Evolutionary conservation across 1,140 invertebrate genomes (phyloP), one percentile per base, ranked within the genome.

Genomic region (Drosophila kohkoa): DNA sequence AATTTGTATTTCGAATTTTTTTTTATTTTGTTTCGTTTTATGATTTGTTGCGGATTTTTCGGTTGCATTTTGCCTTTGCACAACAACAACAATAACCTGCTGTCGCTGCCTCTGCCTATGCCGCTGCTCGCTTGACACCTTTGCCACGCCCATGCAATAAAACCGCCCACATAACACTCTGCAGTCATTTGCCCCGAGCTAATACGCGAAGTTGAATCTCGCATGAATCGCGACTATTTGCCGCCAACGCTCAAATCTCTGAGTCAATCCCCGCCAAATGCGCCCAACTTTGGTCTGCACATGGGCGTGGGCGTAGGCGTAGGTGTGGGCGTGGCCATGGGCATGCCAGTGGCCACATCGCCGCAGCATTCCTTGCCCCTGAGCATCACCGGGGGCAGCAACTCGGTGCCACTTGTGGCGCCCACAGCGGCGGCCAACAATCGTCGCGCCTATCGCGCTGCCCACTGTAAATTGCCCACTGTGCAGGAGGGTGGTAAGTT

Each of bases 171-270:
- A 25, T 43, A n/a, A 49, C 49, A 13, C 43, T 41, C 49, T 11
- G 35, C 52, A 88, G 97, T 97, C 89, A 97, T 97, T 93, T 97
- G 96, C 92, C 96, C 96, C 74, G 96, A 98, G 92, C 93, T 97
- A 92, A 95, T 97, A 79, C 95, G 96, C 94, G 97, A 97, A 92
- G 97, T 97, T 69, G 97, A 97, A 94, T 96, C 96, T 91, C 95
- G 97, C 90, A 98, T 98, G 96, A 96, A 97, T 90, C 94, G 96
- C 80, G 95, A 96, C 91, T 96, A 96, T 90, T 93, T 96, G 57
- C 96, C 96, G 52, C 95, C 96, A 60, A 95, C 95, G 60, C 94
- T 92, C 45, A 92, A 92, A 81, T 79, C 86, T 15, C 81, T 91
- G 10, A 92, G 90, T 57, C 82, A 91, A 49, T 91, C 90, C 48